Evolutionary conservation across 2,888 invertebrate genomes (phyloP), one percentile per base, ranked within the genome.

Genomic region (Panzeria rudis): DNA sequence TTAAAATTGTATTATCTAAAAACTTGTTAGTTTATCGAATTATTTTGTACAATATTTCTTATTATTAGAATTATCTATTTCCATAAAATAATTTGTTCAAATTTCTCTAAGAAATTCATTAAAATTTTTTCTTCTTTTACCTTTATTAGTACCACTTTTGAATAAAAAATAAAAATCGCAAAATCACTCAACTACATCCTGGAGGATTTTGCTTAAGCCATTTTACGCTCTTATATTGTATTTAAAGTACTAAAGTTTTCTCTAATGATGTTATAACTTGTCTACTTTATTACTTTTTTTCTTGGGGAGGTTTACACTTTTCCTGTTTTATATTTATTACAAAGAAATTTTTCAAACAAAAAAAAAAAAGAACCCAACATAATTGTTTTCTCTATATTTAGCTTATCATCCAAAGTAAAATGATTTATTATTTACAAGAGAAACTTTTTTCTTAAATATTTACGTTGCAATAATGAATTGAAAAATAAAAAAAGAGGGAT

Each of bases 221-320:
- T 52, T 62, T 47, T 62, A 9, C 29, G 41, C 17, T 59, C 32
- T 56, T 59, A 17, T 29, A 56, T 71, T 71, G 38, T 59, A 17
- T 71, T 71, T 44, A 17, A 71, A 71, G 50, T 50, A 38, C 35
- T 50, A 32, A 62, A 73, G 47, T 62, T 73, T 73, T 23, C n/a
- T 50, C 20, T 73, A 73, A 62, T 62, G 61, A 50, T 73, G 61
- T 62, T 50, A 35, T 61, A 73, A 50, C 25, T 61, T 61, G 32
- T 73, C 32, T n/a, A 13, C 47, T 17, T 35, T 50, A 25, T 73
- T 61, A 15, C 32, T 35, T 17, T 0, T 61, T 23, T 13, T 23
- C n/a, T n/a, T 15, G 3, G 15, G 9, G 9, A 44, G 25, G 13
- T 8, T 50, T 17, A 7, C n/a, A 25, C 6, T 56, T 44, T 35